phyloP scores from a whole-genome alignment of 2,888 invertebrate genomes.

The Cantharis nigra region DNA sequence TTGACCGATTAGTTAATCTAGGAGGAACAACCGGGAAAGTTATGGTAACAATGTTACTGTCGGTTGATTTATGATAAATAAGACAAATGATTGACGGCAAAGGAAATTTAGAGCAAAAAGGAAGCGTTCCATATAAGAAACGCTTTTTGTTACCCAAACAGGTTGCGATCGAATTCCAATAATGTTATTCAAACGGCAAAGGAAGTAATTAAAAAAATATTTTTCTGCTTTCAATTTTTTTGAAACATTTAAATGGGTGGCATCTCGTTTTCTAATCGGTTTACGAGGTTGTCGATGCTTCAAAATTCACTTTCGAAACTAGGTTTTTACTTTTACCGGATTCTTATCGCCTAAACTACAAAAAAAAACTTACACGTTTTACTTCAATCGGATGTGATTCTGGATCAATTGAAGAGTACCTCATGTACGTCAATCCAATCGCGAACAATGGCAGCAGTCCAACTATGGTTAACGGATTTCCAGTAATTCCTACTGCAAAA shows the following conservation, averaged over 20 bases:
- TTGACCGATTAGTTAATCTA: not conserved
- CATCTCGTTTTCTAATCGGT: not conserved
- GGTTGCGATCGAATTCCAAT: too few species aligned
- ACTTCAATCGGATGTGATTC: conserved; percentile 77
- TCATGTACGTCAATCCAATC: conserved; percentile 78
- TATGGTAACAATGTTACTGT: not conserved
- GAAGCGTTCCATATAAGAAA: not conserved
- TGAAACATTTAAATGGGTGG: not conserved
- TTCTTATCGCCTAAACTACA: not conserved
- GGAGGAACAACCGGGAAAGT: not conserved
- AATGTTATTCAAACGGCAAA: not conserved
- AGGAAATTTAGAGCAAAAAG: not conserved
- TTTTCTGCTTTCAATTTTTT: not conserved
- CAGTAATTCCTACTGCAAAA: conserved; percentile 48
- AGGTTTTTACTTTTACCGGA: not conserved
- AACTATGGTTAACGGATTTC: conserved; percentile 64
- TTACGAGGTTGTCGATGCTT: not conserved
- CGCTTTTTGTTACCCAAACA: too few species aligned
- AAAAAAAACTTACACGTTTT: conserved; percentile 63
- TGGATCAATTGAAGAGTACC: conserved; percentile 81
- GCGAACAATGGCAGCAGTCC: conserved; percentile 81
- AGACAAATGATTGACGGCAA: not conserved
- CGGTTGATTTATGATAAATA: not conserved
- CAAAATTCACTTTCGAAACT: not conserved
- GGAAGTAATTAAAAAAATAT: not conserved